Percentiles rank a stretch among this genome's conserved stretches.
These are phyloP conservation scores for Phthorimaea operculella DNA, from an alignment of 1,140 invertebrate genomes.

Conservation along the genomic window DNA sequence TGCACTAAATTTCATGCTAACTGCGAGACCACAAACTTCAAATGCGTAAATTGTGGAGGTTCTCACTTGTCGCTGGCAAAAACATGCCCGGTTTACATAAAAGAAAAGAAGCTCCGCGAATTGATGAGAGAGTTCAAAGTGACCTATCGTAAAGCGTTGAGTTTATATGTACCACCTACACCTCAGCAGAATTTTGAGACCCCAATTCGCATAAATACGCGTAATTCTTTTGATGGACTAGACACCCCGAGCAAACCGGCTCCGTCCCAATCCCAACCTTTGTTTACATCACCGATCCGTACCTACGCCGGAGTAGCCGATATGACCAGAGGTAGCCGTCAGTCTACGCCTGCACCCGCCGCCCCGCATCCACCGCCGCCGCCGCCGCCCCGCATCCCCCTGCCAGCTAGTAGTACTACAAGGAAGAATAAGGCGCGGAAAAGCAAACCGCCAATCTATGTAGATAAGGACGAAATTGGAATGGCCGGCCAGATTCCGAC, in stretches of 20 bases:
- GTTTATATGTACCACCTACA: conserved; percentile 1
- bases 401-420: background rate
- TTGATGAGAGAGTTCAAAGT: conserved; percentile 5
- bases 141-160: conserved; percentile 4
- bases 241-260: background rate
- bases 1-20: conserved; percentile 5
- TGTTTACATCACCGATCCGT: background rate
- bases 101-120: conserved; percentile 7
- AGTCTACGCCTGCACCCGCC: background rate
- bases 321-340: background rate
- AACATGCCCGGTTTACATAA: conserved; percentile 2
- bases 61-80: conserved; percentile 7
- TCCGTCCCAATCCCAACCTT: background rate
- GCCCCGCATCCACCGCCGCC: too few species aligned
- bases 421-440: background rate
- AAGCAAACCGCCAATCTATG: background rate
- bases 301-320: background rate
- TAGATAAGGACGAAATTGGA: background rate
- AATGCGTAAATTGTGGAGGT: conserved; percentile 12
- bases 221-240: background rate
- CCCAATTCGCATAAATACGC: background rate
- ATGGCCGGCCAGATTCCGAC: background rate
- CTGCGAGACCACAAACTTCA: conserved; percentile 4
- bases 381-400: background rate
- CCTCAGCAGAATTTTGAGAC: background rate